These are phyloP conservation scores for Chionodraco myersi DNA, from an alignment of 2,113 vertebrate genomes.

Conservation along the genomic window DNA sequence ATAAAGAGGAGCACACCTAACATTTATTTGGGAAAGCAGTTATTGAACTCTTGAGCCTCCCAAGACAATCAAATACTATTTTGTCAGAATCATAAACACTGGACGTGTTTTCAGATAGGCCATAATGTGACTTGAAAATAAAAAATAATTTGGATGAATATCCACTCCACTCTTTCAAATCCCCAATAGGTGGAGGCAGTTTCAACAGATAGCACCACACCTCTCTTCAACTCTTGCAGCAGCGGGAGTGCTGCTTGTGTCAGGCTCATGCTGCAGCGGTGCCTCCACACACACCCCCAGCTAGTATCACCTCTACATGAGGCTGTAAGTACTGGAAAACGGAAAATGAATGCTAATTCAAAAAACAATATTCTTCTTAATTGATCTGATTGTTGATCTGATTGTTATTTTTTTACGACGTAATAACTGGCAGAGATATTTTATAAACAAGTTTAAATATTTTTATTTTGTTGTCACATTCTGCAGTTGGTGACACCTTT, in stretches of 20 bases:
- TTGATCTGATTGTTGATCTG: too few relatives aligned
- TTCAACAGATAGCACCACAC: conserved; percentile 88
- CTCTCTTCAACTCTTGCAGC: conserved; percentile 90
- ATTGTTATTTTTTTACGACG: not conserved
- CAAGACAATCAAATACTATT: not conserved
- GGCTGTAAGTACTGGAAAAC: conserved; percentile 63
- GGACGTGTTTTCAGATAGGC: not conserved
- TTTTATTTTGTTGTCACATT: conserved; percentile 48
- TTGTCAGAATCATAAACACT: not conserved
- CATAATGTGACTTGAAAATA: conserved; percentile 16
- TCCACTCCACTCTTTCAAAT: not conserved
- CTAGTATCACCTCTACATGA: conserved; percentile 88
- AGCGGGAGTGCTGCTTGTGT: conserved; percentile 89
- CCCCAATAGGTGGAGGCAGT: conserved; percentile 84
- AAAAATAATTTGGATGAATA: not conserved
- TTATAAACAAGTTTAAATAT: conserved; percentile 25
- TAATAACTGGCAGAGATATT: not conserved
- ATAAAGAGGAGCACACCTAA: not conserved
- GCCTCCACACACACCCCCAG: conserved; percentile 76
- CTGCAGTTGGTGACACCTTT: conserved; percentile 6
- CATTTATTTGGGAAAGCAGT: conserved; percentile 6
- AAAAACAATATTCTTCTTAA: too few relatives aligned
- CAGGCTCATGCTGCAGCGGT: conserved; percentile 84
- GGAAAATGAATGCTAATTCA: not conserved
- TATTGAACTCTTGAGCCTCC: not conserved